Percentiles rank a stretch among this genome's conserved stretches.
Evolutionary conservation across 2,797 vertebrate species (phyloP).

Genomic region (Merluccius polli): DNA sequence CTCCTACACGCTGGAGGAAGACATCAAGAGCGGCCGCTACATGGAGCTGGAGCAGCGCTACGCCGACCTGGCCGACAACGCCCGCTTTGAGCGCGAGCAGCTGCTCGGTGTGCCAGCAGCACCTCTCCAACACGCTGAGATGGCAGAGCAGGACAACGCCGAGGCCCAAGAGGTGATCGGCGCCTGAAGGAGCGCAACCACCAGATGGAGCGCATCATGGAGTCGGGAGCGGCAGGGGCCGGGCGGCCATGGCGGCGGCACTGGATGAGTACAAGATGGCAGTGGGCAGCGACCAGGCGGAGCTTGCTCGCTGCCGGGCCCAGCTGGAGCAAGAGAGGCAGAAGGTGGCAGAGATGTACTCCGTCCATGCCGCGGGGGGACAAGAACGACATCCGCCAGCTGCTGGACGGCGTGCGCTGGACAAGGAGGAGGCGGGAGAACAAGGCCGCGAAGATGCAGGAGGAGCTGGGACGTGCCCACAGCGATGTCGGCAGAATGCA

Average conservation of each 20-base stretch:
- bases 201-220: constrained; percentile 90
- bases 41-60: constrained; percentile 94
- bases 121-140: constrained; percentile 92
- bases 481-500: constrained; percentile 81
- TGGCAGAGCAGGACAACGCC: constrained; percentile 97
- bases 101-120: constrained; percentile 94
- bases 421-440: constrained; percentile 91
- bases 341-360: constrained; percentile 88
- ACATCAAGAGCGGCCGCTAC: constrained; percentile 93
- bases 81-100: constrained; percentile 93
- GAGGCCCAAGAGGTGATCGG: constrained; percentile 93
- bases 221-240: constrained; percentile 88
- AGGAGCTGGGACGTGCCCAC: constrained; percentile 84
- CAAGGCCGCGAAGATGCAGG: constrained; percentile 80
- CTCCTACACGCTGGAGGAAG: constrained; percentile 85
- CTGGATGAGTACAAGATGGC: constrained; percentile 87
- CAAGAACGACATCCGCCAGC: constrained; percentile 88
- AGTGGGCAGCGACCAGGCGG: constrained; percentile 82
- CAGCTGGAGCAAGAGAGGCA: constrained; percentile 94
- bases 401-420: constrained; percentile 86
- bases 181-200: constrained; percentile 94
- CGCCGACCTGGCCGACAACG: constrained; percentile 86
- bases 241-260: constrained; percentile 72
- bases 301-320: constrained; percentile 84
- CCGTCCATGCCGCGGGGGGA: constrained; percentile 89